A percentile compares a stretch with the other conserved stretches of the same genome.
These are phyloP conservation scores for Halcyon smyrnensis DNA, from an alignment of 2,797 vertebrate genomes.

Conservation along the genomic window DNA sequence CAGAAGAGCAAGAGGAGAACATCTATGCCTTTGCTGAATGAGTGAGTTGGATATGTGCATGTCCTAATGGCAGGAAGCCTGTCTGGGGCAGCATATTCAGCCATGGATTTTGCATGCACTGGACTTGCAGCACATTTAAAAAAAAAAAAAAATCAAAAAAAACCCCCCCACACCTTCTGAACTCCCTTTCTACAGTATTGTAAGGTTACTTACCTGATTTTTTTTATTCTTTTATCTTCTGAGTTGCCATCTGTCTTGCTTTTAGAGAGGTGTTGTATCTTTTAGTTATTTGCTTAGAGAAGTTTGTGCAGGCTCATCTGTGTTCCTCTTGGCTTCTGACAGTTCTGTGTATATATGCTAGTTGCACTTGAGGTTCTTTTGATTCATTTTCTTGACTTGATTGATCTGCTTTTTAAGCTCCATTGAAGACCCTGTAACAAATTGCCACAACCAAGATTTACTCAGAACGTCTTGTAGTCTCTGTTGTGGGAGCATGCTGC, in stretches of 20 bases:
- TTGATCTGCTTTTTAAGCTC: not conserved
- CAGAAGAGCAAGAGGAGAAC: constrained; percentile 98
- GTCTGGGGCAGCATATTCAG: not conserved
- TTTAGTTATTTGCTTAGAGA: not conserved
- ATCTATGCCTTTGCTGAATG: constrained; percentile 93
- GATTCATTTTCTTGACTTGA: not conserved
- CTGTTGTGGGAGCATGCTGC: not conserved
- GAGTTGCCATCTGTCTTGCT: not conserved
- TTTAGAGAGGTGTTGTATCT: not conserved
- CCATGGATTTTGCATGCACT: constrained; percentile 64
- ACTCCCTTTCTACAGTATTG: not conserved
- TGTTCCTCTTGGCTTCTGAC: not conserved
- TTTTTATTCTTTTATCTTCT: not conserved
- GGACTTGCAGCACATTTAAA: constrained; percentile 6
- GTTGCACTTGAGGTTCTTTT: not conserved
- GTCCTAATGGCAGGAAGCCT: not conserved
- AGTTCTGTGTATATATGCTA: not conserved
- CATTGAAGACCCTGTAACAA: not conserved
- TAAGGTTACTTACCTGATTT: not conserved
- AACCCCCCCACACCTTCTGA: not conserved
- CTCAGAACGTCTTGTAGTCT: not conserved
- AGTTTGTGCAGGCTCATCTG: constrained; percentile 3
- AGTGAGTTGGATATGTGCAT: constrained; percentile 84
- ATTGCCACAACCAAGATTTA: not conserved
- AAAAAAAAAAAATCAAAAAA: not conserved